Evolutionary conservation across 1,140 invertebrate species (phyloP).

Genomic region (Andrena cerasifolii): DNA sequence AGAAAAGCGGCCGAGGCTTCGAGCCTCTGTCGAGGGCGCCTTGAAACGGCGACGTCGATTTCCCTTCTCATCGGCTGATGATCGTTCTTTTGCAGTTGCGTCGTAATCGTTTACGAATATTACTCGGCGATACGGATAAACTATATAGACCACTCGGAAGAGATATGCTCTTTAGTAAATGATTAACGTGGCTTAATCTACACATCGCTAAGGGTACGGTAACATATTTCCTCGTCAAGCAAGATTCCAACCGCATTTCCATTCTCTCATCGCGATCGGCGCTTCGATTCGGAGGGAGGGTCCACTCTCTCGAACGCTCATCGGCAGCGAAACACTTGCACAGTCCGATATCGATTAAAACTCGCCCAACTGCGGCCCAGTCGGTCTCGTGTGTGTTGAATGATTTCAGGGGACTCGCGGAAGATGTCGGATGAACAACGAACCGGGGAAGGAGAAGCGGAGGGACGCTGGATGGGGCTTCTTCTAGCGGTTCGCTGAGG

Average conservation of each 20-base stretch:
- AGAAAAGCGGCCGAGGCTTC: constrained; percentile 48
- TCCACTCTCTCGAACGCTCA: background rate
- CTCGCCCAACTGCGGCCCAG: background rate
- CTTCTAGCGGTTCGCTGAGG: background rate
- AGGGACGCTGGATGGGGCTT: background rate
- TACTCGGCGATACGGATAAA: constrained; percentile 51
- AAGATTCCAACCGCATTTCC: background rate
- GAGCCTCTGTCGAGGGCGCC: constrained; percentile 14
- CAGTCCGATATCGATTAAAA: background rate
- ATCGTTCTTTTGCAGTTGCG: background rate
- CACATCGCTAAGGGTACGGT: constrained; percentile 31
- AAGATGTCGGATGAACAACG: background rate
- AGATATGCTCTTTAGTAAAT: constrained; percentile 57
- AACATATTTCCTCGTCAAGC: constrained; percentile 20
- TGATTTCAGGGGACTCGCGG: background rate
- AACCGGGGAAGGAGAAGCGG: background rate
- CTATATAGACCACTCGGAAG: constrained; percentile 45
- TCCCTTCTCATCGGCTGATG: constrained; percentile 8
- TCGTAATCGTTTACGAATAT: constrained; percentile 42
- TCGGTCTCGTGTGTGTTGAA: background rate
- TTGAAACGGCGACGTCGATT: constrained; percentile 37
- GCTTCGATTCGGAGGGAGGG: no score
- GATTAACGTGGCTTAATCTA: constrained; percentile 60
- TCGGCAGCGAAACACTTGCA: background rate
- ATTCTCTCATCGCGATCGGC: constrained; percentile 1